These are phyloP conservation scores for Pseudopipra pipra DNA, from an alignment of 2,113 vertebrate genomes.

Conservation along the genomic window DNA sequence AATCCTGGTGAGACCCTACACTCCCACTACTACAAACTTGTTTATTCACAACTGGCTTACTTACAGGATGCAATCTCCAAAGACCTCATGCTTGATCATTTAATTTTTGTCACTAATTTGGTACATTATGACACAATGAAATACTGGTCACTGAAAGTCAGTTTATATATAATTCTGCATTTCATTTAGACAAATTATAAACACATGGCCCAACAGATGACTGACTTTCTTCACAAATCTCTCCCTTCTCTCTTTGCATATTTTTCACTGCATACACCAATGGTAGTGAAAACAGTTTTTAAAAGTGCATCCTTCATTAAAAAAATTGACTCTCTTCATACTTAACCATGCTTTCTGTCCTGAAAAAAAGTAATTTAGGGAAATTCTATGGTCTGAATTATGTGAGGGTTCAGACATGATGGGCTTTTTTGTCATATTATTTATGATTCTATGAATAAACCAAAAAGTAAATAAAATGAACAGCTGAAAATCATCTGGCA, in stretches of 20 bases:
- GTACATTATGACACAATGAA: not conserved
- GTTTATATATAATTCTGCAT: not conserved
- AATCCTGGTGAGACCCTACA: not conserved
- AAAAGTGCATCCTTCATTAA: not conserved
- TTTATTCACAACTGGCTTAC: not conserved
- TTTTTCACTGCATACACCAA: not conserved
- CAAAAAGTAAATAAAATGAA: not conserved
- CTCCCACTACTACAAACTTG: not conserved
- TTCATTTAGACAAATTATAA: not conserved
- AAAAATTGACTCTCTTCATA: not conserved
- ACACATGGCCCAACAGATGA: not conserved
- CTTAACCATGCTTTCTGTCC: not conserved
- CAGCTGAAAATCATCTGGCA: not conserved
- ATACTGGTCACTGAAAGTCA: not conserved
- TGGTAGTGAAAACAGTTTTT: not conserved
- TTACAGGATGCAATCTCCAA: not conserved
- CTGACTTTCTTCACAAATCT: not conserved
- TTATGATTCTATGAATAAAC: not conserved
- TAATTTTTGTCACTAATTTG: not conserved
- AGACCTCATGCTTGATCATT: not conserved
- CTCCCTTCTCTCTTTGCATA: not conserved
- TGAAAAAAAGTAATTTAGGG: not conserved
- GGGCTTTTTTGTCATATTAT: not conserved
- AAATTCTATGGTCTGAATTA: not conserved
- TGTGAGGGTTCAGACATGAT: not conserved